Base-by-base conservation (phyloP, 2,113 vertebrate species). In the Callipepla californica region DNA sequence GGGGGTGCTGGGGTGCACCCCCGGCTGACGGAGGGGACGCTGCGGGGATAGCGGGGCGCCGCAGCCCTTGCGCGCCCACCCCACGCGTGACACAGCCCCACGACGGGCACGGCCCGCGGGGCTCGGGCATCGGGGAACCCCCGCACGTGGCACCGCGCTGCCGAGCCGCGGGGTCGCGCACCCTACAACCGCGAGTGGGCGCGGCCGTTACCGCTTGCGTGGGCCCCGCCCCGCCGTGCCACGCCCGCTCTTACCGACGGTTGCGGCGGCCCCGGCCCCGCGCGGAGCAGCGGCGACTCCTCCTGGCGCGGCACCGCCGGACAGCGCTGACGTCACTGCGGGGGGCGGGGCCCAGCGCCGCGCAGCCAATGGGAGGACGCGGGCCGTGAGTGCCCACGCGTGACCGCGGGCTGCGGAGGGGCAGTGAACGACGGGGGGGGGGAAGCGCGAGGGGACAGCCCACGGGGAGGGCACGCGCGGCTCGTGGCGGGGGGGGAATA, bases 271-370 rank as follows among this genome's bases (percentile, higher is more conserved):
- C 47, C 47, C 78, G 63, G 89, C 69, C 63, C 80, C 76, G 75
- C 61, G 69, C 91, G n/a, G 81, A 83, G 63, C 85, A 9, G 48
- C 84, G 84, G 89, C 82, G 66, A 34, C 89, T 66, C 89, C 89
- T 85, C 84, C 89, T 69, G 80, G 93, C 89, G 68, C 83, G 80
- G 61, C 36, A 22, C 68, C 50, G 68, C 89, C 85, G 58, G 89
- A 25, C 85, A 20, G 73, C 62, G 21, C 38, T 89, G 79, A 74
- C 68, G 81, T 87, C 76, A 89, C 57, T 34, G 69, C 8, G 69
- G 47, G 45, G 40, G 92, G 92, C 45, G 79, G 75, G 59, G 15
- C 3, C 6, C 68, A 11, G 40, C 23, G 8, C 23, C 25, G 34
- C 10, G 11, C 38, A 11, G 77, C 78, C 92, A 78, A 86, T 87